Conservation (phyloP, 2,888 invertebrate species). For the Conops quadrifasciatus region DNA sequence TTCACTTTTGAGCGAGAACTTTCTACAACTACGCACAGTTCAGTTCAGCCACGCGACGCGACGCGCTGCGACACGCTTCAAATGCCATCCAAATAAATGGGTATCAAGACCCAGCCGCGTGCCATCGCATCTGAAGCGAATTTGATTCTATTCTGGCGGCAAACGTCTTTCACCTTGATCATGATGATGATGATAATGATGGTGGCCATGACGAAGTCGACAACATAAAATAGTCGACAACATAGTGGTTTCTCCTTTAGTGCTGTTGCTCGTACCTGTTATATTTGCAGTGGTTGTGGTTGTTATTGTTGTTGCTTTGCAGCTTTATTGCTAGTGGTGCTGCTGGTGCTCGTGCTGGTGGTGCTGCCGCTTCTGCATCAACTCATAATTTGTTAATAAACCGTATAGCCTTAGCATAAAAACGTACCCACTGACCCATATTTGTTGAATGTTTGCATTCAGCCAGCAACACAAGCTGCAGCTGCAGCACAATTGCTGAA, state of each 20-base stretch:
- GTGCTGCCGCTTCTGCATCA: conserved; percentile 11
- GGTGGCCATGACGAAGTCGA: neutral
- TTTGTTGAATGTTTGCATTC: conserved; percentile 9
- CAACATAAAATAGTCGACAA: too few species aligned
- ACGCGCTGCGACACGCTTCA: conserved; percentile 19
- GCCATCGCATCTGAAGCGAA: conserved; percentile 5
- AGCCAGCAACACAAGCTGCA: conserved; percentile 15
- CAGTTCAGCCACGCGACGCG: neutral
- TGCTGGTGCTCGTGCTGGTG: neutral
- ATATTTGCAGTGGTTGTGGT: neutral
- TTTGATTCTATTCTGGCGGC: conserved; percentile 13
- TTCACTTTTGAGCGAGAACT: conserved; percentile 18
- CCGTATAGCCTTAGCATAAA: conserved; percentile 27
- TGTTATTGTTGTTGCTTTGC: conserved; percentile 8
- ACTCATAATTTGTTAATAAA: conserved; percentile 31
- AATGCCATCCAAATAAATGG: conserved; percentile 10
- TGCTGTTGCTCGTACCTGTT: neutral
- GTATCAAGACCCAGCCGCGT: conserved; percentile 13
- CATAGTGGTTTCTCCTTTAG: neutral
- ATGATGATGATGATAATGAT: neutral
- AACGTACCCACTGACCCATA: conserved; percentile 34
- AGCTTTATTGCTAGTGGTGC: conserved; percentile 5
- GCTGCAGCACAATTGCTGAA: conserved; percentile 8
- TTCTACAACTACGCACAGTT: neutral
- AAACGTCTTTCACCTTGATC: conserved; percentile 22